Evolutionary conservation across 2,797 vertebrate genomes (phyloP).

Genomic region (Alcedo quadribrachys): DNA sequence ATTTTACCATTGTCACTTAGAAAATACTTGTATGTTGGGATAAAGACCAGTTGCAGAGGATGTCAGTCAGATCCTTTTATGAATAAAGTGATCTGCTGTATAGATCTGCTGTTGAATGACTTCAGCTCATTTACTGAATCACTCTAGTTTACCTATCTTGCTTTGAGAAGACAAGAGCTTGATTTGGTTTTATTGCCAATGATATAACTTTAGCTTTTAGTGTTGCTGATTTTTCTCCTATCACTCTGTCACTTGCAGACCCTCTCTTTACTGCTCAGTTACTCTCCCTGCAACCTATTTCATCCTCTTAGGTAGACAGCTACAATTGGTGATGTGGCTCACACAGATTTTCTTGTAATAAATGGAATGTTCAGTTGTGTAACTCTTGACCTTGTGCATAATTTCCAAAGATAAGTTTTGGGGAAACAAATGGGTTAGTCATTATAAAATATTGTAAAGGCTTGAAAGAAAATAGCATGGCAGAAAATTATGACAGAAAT

Average conservation of each 20-base stretch:
- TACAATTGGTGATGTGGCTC: conserved; percentile 26
- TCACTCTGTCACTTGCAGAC: conserved; percentile 50
- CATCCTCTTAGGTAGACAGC: conserved; percentile 15
- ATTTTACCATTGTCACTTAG: neutral
- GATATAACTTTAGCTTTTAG: conserved; percentile 34
- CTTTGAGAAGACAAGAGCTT: conserved; percentile 48
- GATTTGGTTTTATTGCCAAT: conserved; percentile 49
- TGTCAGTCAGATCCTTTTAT: neutral
- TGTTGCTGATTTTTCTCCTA: conserved; percentile 60
- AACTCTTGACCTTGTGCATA: conserved; percentile 65
- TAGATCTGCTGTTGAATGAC: neutral
- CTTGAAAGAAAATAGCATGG: conserved; percentile 62
- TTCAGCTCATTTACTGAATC: conserved; percentile 25
- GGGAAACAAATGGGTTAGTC: conserved; percentile 49
- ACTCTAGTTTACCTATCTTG: neutral
- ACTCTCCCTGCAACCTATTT: conserved; percentile 26
- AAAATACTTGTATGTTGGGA: neutral
- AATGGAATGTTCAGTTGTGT: conserved; percentile 38
- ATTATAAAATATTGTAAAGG: conserved; percentile 36
- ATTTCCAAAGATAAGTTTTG: conserved; percentile 63
- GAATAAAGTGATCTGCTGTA: conserved; percentile 6
- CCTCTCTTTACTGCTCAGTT: neutral
- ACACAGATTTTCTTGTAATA: conserved; percentile 59
- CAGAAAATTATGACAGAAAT: conserved; percentile 61
- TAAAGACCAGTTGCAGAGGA: neutral